Evolutionary conservation across 2,888 invertebrate species (phyloP), one percentile per base, ranked within the genome.

Genomic region (Agrotis ipsilon): DNA sequence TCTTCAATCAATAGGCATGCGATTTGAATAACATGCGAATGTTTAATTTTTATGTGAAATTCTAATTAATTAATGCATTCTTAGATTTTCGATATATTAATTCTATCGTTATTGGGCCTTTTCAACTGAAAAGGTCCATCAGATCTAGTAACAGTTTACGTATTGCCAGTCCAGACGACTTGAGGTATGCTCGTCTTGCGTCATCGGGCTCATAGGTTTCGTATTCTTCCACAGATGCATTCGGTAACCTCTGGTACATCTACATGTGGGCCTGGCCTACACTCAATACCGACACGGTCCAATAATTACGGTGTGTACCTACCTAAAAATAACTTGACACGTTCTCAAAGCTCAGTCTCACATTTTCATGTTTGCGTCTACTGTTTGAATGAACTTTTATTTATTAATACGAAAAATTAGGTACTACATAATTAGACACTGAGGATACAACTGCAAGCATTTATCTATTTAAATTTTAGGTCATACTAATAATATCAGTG

Each of bases 261-360:
- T 48, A n/a, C n/a, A 49, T 55, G 54, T 57, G 72, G 73, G 72
- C 67, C 85, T 68, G 57, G 63, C 71, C 46, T 65, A 48, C 19
- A 55, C 54, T 43, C 58, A 51, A 55, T 49, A 59, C 52, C 55
- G 64, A 62, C 48, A 54, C 39, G 39, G 51, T 60, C 58, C 51
- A 68, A 75, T 70, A 54, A 48, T 72, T 64, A 68, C 43, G 51
- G 64, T 62, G 59, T 74, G 54, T 75, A 62, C 64, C 72, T 81
- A 83, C 73, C 80, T 79, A 82, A 59, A 61, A 68, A 81, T 32
- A 64, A 32, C 72, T 76, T 81, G 79, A 83, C 84, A 84, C 83
- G 68, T 80, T 71, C 71, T 69, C 75, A 78, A 81, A 81, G 75
- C 76, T 84, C 83, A 84, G 84, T 84, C 85, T 84, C 84, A 83